Percentiles rank a stretch among this genome's conserved stretches.
These are phyloP conservation scores for Parasteatoda tepidariorum DNA, from an alignment of 1,140 invertebrate genomes.

Conservation along the genomic window DNA sequence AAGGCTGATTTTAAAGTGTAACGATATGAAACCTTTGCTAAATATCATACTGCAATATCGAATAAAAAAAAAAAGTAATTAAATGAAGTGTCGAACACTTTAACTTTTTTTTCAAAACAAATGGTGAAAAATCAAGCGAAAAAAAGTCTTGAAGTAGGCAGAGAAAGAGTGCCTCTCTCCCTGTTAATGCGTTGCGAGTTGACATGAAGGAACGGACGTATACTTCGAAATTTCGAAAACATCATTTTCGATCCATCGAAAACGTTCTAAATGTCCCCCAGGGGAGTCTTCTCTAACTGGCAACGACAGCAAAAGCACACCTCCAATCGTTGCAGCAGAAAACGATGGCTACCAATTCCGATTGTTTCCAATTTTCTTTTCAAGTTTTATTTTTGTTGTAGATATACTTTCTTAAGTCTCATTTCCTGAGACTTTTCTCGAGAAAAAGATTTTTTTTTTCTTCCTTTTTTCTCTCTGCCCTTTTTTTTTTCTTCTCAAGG, in stretches of 20 bases:
- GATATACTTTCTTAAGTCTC: neutral
- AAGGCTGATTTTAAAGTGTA: too few species aligned
- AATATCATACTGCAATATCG: too few species aligned
- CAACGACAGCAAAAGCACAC: neutral
- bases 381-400: neutral
- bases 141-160: neutral
- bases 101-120: neutral
- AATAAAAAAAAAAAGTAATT: neutral
- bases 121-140: neutral
- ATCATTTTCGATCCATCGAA: slow-evolving; percentile 59
- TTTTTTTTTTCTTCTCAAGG: slow-evolving; percentile 13
- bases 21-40: too few species aligned
- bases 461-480: neutral
- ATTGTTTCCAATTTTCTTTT: slow-evolving; percentile 11
- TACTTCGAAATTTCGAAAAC: slow-evolving; percentile 53
- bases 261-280: slow-evolving; percentile 58
- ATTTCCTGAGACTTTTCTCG: neutral
- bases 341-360: slow-evolving; percentile 57
- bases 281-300: slow-evolving; percentile 35
- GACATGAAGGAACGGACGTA: slow-evolving; percentile 48
- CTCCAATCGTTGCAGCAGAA: neutral
- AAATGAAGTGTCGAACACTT: neutral
- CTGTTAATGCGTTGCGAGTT: slow-evolving; percentile 46
- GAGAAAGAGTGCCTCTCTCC: slow-evolving; percentile 28
- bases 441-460: neutral